A percentile compares a stretch with the other conserved stretches of the same genome.
Evolutionary conservation across 2,888 invertebrate species (phyloP).

Genomic region (Adelphocoris suturalis): DNA sequence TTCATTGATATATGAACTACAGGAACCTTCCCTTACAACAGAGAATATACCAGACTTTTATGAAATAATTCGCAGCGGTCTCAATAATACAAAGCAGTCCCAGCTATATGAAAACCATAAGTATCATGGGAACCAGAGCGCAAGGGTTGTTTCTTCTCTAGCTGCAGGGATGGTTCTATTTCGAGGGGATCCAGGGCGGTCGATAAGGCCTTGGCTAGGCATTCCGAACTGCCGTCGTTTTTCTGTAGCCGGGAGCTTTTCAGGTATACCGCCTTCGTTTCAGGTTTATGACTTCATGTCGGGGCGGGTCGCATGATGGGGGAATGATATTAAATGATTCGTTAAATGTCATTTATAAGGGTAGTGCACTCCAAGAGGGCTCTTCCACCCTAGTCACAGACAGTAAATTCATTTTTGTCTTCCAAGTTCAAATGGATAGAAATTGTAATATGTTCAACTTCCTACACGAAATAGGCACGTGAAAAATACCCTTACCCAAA

Average conservation of each 20-base stretch:
- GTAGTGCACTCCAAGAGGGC: background rate
- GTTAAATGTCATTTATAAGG: conserved; percentile 42
- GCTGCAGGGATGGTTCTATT: conserved; percentile 50
- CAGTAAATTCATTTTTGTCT: too few species aligned
- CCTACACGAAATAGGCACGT: too few species aligned
- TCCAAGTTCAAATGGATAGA: too few species aligned
- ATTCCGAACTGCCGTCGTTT: conserved; percentile 11
- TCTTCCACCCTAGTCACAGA: too few species aligned
- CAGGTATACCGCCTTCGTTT: conserved; percentile 10
- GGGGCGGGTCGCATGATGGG: background rate
- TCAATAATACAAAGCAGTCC: too few species aligned
- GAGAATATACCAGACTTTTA: too few species aligned
- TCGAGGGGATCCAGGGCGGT: conserved; percentile 57
- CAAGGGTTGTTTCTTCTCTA: conserved; percentile 20
- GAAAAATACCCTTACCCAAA: too few species aligned
- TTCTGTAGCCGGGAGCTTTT: conserved; percentile 18
- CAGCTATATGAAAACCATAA: background rate
- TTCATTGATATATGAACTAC: too few species aligned
- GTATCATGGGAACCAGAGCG: background rate
- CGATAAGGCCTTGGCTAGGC: conserved; percentile 57
- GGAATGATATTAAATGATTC: conserved; percentile 23
- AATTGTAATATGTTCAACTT: too few species aligned
- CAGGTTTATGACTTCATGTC: conserved; percentile 13
- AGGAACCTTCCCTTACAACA: too few species aligned
- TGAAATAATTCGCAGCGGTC: too few species aligned